Conservation (phyloP, 2,888 invertebrate species). For the Phyllotreta striolata region DNA sequence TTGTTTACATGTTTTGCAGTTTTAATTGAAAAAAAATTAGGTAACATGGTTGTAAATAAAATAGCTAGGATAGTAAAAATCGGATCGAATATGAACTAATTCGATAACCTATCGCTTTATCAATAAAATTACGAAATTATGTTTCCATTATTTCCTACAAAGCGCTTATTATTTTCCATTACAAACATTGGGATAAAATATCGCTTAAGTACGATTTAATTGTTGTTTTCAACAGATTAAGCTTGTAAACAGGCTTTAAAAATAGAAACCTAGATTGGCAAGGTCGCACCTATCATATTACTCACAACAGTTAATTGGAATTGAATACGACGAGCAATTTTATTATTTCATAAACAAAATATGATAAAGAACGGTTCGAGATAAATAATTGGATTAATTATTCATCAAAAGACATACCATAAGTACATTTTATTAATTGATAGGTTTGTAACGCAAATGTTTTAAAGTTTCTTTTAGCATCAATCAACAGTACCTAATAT, state of each 20-base stretch:
- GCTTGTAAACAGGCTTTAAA: conserved; percentile 39
- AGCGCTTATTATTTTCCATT: conserved; percentile 9
- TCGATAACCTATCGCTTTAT: too few species aligned
- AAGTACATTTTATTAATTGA: background rate
- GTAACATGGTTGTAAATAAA: too few species aligned
- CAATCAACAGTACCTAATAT: too few species aligned
- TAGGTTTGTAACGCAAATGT: too few species aligned
- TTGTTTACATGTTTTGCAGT: too few species aligned
- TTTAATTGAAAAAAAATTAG: too few species aligned
- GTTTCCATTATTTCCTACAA: background rate
- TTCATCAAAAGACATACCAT: background rate
- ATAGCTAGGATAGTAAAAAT: too few species aligned
- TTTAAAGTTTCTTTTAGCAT: too few species aligned
- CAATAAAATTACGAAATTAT: background rate
- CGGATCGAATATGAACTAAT: too few species aligned
- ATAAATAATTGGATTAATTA: background rate
- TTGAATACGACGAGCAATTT: conserved; percentile 34
- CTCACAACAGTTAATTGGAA: conserved; percentile 43
- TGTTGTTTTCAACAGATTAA: conserved; percentile 36
- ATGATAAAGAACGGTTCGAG: conserved; percentile 5
- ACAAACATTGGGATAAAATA: conserved; percentile 25
- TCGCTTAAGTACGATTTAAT: conserved; percentile 23
- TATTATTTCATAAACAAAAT: conserved; percentile 42
- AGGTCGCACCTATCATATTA: conserved; percentile 44
- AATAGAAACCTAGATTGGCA: conserved; percentile 40